phyloP scores from a whole-genome alignment of 2,888 invertebrate species.

The Andricus curvator region DNA sequence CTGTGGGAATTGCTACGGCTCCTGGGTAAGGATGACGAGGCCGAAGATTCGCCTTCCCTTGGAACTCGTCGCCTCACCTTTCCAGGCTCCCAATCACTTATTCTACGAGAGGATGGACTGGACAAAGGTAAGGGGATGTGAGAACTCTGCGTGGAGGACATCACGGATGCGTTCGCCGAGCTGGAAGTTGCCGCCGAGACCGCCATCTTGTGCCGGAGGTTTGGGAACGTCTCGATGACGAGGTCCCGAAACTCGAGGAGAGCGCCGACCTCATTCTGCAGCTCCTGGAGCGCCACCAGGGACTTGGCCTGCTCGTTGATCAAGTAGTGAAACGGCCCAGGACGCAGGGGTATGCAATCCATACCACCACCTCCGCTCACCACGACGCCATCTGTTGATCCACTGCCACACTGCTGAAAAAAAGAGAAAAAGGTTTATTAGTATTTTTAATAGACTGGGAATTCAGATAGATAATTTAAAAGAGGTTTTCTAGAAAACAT shows the following conservation, averaged over 20 bases:
- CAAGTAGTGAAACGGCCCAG: slow-evolving; percentile 89
- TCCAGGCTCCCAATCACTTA: slow-evolving; percentile 87
- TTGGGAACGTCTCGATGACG: slow-evolving; percentile 96
- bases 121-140: slow-evolving; percentile 75
- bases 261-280: slow-evolving; percentile 96
- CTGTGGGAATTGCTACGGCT: slow-evolving; percentile 84
- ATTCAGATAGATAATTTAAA: background rate
- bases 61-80: slow-evolving; percentile 84
- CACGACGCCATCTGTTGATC: slow-evolving; percentile 64
- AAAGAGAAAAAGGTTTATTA: slow-evolving; percentile 40
- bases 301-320: slow-evolving; percentile 95
- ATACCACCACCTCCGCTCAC: slow-evolving; percentile 81
- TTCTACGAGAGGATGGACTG: slow-evolving; percentile 76
- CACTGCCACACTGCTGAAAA: slow-evolving; percentile 72
- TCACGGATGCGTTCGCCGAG: slow-evolving; percentile 62
- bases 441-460: background rate
- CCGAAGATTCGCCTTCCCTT: slow-evolving; percentile 70
- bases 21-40: slow-evolving; percentile 79
- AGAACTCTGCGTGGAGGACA: slow-evolving; percentile 65
- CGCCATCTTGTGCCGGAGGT: slow-evolving; percentile 92
- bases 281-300: slow-evolving; percentile 90
- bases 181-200: slow-evolving; percentile 81
- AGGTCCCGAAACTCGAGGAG: slow-evolving; percentile 94
- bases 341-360: slow-evolving; percentile 90
- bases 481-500: too few species aligned